These are phyloP conservation scores for Megalops cyprinoides DNA, from an alignment of 2,797 vertebrate genomes.

Conservation along the genomic window DNA sequence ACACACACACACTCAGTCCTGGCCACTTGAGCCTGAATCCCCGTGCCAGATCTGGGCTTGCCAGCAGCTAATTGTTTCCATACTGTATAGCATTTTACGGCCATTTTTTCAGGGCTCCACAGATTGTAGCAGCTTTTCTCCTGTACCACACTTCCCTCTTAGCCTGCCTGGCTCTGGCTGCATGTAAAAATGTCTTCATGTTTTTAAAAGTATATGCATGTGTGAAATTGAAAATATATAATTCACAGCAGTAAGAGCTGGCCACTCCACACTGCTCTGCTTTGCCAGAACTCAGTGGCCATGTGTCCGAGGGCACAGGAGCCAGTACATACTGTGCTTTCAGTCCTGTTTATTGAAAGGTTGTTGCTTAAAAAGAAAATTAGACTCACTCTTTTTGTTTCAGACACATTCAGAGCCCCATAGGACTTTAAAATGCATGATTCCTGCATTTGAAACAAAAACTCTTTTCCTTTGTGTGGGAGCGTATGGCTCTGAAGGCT, in stretches of 20 bases:
- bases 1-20: constrained; percentile 46
- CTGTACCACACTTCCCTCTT: constrained; percentile 46
- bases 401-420: constrained; percentile 49
- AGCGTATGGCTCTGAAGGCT: constrained; percentile 42
- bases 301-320: constrained; percentile 38
- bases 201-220: constrained; percentile 48
- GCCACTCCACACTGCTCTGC: constrained; percentile 21
- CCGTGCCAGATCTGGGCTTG: constrained; percentile 43
- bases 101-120: constrained; percentile 42
- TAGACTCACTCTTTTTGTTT: constrained; percentile 49
- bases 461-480: constrained; percentile 42
- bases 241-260: constrained; percentile 46
- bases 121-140: constrained; percentile 45
- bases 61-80: constrained; percentile 70
- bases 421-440: constrained; percentile 47
- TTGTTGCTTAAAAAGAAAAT: neutral
- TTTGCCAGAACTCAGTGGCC: constrained; percentile 36
- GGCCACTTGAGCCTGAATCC: constrained; percentile 50
- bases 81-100: constrained; percentile 57
- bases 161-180: constrained; percentile 25
- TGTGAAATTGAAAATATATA: constrained; percentile 54
- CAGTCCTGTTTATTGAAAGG: constrained; percentile 37
- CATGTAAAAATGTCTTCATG: constrained; percentile 47
- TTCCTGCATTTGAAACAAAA: constrained; percentile 49
- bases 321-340: constrained; percentile 30